These are phyloP conservation scores for Dioctria rufipes DNA, from an alignment of 2,888 invertebrate species.

Conservation along the genomic window DNA sequence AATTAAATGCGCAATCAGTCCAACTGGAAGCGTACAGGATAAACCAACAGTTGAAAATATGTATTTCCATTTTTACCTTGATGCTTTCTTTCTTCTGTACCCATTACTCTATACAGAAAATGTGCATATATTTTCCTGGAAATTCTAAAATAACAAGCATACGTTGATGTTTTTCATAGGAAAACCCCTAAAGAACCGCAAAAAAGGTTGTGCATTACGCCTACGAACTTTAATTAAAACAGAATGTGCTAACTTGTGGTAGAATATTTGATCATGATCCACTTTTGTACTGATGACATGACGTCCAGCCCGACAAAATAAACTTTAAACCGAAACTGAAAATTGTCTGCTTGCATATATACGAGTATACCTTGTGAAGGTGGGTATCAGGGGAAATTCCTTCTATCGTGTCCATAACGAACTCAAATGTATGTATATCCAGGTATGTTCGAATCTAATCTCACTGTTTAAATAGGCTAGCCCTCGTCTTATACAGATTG, in stretches of 20 bases:
- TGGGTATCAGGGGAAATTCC: conserved; percentile 1
- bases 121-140: not conserved
- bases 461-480: conserved; percentile 23
- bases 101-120: too few species aligned
- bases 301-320: conserved; percentile 26
- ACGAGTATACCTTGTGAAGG: not conserved
- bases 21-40: not conserved
- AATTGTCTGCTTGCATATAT: not conserved
- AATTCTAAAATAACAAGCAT: not conserved
- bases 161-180: not conserved
- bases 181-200: conserved; percentile 21
- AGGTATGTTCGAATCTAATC: conserved; percentile 40
- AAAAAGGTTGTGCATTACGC: conserved; percentile 13
- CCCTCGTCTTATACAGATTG: not conserved
- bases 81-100: too few species aligned
- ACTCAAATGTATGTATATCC: conserved; percentile 36
- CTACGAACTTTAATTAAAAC: conserved; percentile 45
- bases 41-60: not conserved
- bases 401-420: not conserved
- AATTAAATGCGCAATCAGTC: not conserved
- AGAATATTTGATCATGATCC: conserved; percentile 38
- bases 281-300: conserved; percentile 7
- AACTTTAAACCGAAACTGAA: conserved; percentile 12
- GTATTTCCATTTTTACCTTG: not conserved
- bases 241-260: conserved; percentile 19